phyloP scores from a whole-genome alignment of 1,140 invertebrate species.

The Ditylenchus dipsaci region DNA sequence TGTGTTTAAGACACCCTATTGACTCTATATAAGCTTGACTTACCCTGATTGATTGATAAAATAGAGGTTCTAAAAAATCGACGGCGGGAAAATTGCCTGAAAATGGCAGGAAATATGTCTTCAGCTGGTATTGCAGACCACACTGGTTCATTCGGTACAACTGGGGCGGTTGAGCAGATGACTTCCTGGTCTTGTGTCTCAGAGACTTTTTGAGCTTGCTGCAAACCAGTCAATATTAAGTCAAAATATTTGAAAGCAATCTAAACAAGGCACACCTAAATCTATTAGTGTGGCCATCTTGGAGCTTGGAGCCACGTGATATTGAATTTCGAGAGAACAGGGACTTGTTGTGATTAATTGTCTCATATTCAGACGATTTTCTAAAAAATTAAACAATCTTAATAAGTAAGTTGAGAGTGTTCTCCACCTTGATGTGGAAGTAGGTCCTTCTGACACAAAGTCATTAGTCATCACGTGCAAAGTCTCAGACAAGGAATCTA shows the following conservation, averaged over 20 bases:
- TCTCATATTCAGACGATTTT: slow-evolving; percentile 23
- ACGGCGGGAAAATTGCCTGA: neutral
- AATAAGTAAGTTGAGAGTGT: too few species aligned
- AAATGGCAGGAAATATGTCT: neutral
- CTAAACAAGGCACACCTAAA: too few species aligned
- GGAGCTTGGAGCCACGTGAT: too few species aligned
- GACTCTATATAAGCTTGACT: too few species aligned
- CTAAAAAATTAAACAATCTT: slow-evolving; percentile 9
- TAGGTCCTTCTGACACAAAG: slow-evolving; percentile 51
- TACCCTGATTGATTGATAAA: neutral
- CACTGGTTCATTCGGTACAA: neutral
- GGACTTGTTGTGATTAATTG: neutral
- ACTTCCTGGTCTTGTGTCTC: neutral
- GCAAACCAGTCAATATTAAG: too few species aligned
- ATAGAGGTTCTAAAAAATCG: neutral
- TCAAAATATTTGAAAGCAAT: too few species aligned
- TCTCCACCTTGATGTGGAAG: slow-evolving; percentile 50
- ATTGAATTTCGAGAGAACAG: slow-evolving; percentile 6
- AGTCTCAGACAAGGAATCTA: slow-evolving; percentile 51
- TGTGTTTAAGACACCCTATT: too few species aligned
- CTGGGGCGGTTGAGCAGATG: neutral
- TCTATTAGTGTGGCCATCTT: too few species aligned
- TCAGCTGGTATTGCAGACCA: neutral
- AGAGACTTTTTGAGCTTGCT: neutral
- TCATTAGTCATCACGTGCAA: slow-evolving; percentile 54